phyloP scores from a whole-genome alignment of 2,797 vertebrate species.

The Thunnus albacares region DNA sequence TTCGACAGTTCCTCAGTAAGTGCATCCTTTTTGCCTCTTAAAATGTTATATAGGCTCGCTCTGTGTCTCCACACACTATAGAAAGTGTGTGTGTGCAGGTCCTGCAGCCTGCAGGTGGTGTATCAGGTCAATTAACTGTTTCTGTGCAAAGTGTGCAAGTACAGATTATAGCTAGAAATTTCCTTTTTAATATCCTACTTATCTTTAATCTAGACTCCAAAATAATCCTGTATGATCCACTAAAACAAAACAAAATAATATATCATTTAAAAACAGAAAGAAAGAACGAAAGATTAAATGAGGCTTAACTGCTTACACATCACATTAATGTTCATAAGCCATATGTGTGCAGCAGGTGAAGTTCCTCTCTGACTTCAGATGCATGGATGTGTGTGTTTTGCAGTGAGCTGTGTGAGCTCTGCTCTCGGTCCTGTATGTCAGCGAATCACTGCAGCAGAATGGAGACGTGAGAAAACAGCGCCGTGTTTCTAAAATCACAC shows the following conservation, averaged over 20 bases:
- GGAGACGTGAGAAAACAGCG: conserved; percentile 83
- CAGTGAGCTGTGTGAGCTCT: conserved; percentile 49
- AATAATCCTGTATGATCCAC: background rate
- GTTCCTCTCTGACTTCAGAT: conserved; percentile 33
- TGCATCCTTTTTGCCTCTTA: background rate
- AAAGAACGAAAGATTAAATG: background rate
- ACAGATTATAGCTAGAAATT: background rate
- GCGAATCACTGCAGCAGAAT: conserved; percentile 78
- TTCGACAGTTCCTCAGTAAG: conserved; percentile 23
- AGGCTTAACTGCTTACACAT: background rate
- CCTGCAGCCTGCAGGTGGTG: conserved; percentile 46
- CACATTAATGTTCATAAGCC: background rate
- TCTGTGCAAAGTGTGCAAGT: background rate
- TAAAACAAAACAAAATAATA: background rate
- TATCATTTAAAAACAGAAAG: rapidly evolving
- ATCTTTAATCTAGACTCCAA: background rate
- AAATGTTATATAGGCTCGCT: background rate
- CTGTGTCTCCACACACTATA: conserved; percentile 15
- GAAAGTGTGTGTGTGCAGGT: conserved; percentile 6
- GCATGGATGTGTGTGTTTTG: conserved; percentile 50
- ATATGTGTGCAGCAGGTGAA: conserved; percentile 50
- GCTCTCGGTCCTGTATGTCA: conserved; percentile 69
- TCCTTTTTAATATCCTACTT: background rate
- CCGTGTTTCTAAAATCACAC: conserved; percentile 83
- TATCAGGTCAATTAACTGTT: background rate